Conservation (phyloP, 1,140 invertebrate genomes). For the Apis mellifera region DNA sequence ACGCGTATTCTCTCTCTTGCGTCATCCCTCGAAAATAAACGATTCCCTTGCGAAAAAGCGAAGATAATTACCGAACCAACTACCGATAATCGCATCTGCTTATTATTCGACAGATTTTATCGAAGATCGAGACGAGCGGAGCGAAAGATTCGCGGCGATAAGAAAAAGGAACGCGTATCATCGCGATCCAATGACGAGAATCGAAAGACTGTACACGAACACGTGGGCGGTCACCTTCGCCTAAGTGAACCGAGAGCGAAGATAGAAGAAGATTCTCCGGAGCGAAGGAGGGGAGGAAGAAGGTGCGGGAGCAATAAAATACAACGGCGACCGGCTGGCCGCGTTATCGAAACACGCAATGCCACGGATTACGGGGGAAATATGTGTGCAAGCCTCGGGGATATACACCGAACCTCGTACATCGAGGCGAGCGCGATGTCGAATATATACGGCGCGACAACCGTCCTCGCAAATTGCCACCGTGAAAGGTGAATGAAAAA, state of each 20-base stretch:
- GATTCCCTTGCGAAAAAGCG: accelerated
- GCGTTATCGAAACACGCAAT: constrained; percentile 79
- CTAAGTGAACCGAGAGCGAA: constrained; percentile 66
- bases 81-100: neutral
- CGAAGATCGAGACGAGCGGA: neutral
- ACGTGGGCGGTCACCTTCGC: constrained; percentile 63
- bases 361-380: constrained; percentile 74
- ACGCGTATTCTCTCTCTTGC: neutral
- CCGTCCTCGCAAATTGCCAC: constrained; percentile 46
- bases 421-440: constrained; percentile 3
- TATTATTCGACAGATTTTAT: constrained; percentile 50
- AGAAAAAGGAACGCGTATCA: constrained; percentile 47
- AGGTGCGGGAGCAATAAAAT: constrained; percentile 78
- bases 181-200: constrained; percentile 46
- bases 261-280: constrained; percentile 70
- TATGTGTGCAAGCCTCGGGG: constrained; percentile 61
- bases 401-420: constrained; percentile 21
- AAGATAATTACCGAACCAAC: too few species aligned
- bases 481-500: neutral
- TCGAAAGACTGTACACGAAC: constrained; percentile 3
- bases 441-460: constrained; percentile 13
- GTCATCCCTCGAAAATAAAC: too few species aligned
- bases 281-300: constrained; percentile 49
- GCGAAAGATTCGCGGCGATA: constrained; percentile 40
- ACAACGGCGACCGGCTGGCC: constrained; percentile 63